Evolutionary conservation across 2,113 vertebrate genomes (phyloP).

Genomic region (Eira barbara): DNA sequence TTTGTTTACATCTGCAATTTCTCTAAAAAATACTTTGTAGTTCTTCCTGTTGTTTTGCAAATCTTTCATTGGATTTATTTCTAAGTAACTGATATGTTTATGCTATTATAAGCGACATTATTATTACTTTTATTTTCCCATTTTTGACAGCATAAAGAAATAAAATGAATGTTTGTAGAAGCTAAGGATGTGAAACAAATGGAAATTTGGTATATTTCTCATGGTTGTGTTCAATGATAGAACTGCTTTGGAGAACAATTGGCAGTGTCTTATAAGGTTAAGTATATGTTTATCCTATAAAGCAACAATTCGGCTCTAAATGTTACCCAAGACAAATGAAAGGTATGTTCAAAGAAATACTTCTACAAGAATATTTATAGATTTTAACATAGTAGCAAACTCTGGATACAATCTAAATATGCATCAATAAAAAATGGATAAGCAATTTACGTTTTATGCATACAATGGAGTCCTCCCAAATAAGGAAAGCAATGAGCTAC

Average conservation of each 20-base stretch:
- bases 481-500: background rate
- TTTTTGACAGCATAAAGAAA: background rate
- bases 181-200: background rate
- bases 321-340: background rate
- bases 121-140: background rate
- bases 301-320: background rate
- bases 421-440: background rate
- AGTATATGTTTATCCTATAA: background rate
- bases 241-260: background rate
- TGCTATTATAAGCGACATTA: background rate
- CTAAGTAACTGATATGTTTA: background rate
- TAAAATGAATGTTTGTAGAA: background rate
- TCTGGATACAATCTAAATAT: background rate
- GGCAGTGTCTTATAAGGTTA: background rate
- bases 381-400: background rate
- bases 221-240: background rate
- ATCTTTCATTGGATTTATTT: background rate
- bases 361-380: background rate
- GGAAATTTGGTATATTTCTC: background rate
- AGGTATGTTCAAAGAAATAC: background rate
- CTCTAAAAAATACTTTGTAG: background rate
- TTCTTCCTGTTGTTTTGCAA: background rate
- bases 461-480: background rate
- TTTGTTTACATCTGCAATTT: background rate
- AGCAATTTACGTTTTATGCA: background rate